Evolutionary conservation across 2,113 vertebrate genomes (phyloP).

Genomic region (Piaya cayana): DNA sequence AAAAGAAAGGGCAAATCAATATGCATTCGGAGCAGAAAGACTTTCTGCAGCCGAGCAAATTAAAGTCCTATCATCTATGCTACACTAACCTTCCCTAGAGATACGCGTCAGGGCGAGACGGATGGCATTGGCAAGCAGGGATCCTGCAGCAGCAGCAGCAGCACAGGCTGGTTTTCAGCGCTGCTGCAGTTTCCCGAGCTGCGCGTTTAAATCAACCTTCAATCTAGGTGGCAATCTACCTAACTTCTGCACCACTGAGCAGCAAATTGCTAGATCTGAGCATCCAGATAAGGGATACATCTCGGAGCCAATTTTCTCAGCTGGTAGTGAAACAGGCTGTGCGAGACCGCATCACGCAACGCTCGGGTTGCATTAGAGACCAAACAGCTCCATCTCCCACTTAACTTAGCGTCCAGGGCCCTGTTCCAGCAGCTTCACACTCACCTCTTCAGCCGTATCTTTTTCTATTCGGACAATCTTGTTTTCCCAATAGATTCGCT

Average conservation of each 20-base stretch:
- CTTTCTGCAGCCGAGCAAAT: background rate
- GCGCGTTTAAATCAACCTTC: slow-evolving; percentile 14
- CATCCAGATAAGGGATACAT: background rate
- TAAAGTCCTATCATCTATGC: slow-evolving; percentile 42
- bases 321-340: background rate
- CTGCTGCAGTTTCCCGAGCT: slow-evolving; percentile 28
- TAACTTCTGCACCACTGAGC: slow-evolving; percentile 41
- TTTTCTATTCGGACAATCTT: slow-evolving; percentile 97
- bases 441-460: slow-evolving; percentile 94
- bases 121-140: background rate
- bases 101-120: background rate
- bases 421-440: background rate
- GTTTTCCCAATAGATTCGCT: slow-evolving; percentile 98
- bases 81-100: slow-evolving; percentile 36
- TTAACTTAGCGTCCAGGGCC: background rate
- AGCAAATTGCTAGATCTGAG: slow-evolving; percentile 49
- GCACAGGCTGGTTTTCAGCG: background rate
- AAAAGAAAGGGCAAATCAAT: slow-evolving; percentile 67
- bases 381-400: background rate
- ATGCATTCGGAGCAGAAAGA: slow-evolving; percentile 43
- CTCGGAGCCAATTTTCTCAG: slow-evolving; percentile 6
- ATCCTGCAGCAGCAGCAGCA: slow-evolving; percentile 56
- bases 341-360: background rate
- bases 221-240: slow-evolving; percentile 37
- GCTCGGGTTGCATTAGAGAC: accelerated